A percentile compares a stretch with the other conserved stretches of the same genome.
Evolutionary conservation across 2,888 invertebrate species (phyloP).

Genomic region (Incurvaria masculella): DNA sequence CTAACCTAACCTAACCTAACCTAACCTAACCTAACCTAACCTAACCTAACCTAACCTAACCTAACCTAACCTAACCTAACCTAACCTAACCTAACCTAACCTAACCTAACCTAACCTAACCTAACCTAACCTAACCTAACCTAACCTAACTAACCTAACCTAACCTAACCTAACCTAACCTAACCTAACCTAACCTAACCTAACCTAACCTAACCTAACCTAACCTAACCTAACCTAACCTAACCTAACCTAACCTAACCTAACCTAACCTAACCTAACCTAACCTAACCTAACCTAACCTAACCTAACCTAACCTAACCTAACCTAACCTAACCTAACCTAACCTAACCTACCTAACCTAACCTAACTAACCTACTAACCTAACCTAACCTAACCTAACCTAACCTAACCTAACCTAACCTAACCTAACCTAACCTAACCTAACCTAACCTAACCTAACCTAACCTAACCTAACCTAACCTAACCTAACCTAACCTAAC

Average conservation of each 20-base stretch:
- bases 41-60: conserved; percentile 1
- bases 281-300: conserved; percentile 6
- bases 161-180: conserved; percentile 1
- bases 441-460: conserved; percentile 7
- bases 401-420: conserved; percentile 6
- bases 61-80: conserved; percentile 1
- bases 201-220: conserved; percentile 1
- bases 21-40: neutral
- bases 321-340: conserved; percentile 7
- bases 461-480: conserved; percentile 8
- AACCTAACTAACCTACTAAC: conserved; percentile 3
- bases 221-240: conserved; percentile 1
- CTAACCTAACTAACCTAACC: conserved; percentile 1
- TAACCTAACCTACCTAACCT: conserved; percentile 3
- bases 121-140: conserved; percentile 1
- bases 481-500: conserved; percentile 7
- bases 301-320: conserved; percentile 5
- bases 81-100: conserved; percentile 1
- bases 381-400: conserved; percentile 5
- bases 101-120: conserved; percentile 1
- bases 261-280: conserved; percentile 5
- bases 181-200: conserved; percentile 1
- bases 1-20: too few relatives aligned
- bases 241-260: conserved; percentile 1
- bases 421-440: conserved; percentile 6